Conservation (phyloP, 2,113 vertebrate genomes). For the Anhinga anhinga region DNA sequence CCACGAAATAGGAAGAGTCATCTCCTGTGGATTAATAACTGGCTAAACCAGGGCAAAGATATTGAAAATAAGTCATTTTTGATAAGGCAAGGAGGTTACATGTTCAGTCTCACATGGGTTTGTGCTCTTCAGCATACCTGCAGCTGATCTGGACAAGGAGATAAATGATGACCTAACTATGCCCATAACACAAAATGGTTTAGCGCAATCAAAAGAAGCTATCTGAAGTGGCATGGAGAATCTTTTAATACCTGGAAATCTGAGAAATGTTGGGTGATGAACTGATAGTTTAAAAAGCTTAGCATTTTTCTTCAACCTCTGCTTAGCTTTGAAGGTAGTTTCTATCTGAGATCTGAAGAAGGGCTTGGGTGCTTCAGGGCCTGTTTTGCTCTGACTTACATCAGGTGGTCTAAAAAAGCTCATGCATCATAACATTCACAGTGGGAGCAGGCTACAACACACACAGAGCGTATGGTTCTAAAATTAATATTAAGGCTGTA, state of each 20-base stretch:
- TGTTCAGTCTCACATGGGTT: accelerated
- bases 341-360: not conserved
- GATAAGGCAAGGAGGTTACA: not conserved
- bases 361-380: not conserved
- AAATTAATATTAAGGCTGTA: not conserved
- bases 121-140: not conserved
- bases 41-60: not conserved
- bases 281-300: not conserved
- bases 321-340: not conserved
- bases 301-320: not conserved
- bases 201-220: not conserved
- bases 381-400: not conserved
- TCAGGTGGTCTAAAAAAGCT: not conserved
- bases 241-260: not conserved
- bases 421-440: not conserved
- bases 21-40: not conserved
- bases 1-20: not conserved
- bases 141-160: not conserved
- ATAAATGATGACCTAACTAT: not conserved
- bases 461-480: not conserved
- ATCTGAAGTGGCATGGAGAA: not conserved
- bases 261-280: not conserved
- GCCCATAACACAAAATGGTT: not conserved
- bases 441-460: not conserved
- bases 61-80: not conserved